These are phyloP conservation scores for Calvadosia cruxmelitensis DNA, from an alignment of 30 jellyfish, hydroid and myxozoan genomes.

Conservation along the genomic window DNA sequence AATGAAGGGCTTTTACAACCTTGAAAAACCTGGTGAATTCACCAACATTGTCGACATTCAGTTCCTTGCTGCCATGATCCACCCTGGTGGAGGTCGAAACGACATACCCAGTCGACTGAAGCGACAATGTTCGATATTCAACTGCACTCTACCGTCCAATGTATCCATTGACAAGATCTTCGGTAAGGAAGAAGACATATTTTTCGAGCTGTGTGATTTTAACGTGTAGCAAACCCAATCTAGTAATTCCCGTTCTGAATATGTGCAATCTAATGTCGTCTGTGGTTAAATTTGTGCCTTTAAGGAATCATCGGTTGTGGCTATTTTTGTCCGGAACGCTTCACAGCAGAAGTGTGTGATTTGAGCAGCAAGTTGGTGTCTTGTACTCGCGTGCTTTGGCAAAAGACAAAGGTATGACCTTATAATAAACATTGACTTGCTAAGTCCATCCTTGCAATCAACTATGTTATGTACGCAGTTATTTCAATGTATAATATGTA, in stretches of 20 bases:
- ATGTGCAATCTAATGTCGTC: too few relatives aligned
- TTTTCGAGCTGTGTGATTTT: too few relatives aligned
- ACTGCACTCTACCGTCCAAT: conserved; percentile 83
- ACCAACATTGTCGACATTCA: conserved; percentile 81
- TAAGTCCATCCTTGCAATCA: too few relatives aligned
- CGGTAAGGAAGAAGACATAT: too few relatives aligned
- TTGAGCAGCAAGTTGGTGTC: conserved; percentile 46
- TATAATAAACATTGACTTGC: too few relatives aligned
- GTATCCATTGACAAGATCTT: conserved; percentile 83
- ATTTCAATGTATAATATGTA: too few relatives aligned
- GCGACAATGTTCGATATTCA: conserved; percentile 72
- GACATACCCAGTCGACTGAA: conserved; percentile 86
- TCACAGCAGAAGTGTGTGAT: conserved; percentile 38
- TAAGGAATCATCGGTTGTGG: conserved; percentile 91
- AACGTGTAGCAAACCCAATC: too few relatives aligned
- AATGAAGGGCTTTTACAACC: conserved; percentile 70
- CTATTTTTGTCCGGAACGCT: conserved; percentile 60
- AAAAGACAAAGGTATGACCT: conserved; percentile 61
- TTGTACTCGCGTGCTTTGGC: conserved; percentile 81
- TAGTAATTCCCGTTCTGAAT: too few relatives aligned
- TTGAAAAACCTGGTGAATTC: conserved; percentile 92
- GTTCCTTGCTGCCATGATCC: conserved; percentile 91
- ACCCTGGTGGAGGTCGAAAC: conserved; percentile 95
- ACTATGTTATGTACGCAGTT: too few relatives aligned
- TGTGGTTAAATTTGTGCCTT: neutral